Base-by-base conservation (phyloP, 2,113 vertebrate genomes). In the Hippopotamus amphibius region DNA sequence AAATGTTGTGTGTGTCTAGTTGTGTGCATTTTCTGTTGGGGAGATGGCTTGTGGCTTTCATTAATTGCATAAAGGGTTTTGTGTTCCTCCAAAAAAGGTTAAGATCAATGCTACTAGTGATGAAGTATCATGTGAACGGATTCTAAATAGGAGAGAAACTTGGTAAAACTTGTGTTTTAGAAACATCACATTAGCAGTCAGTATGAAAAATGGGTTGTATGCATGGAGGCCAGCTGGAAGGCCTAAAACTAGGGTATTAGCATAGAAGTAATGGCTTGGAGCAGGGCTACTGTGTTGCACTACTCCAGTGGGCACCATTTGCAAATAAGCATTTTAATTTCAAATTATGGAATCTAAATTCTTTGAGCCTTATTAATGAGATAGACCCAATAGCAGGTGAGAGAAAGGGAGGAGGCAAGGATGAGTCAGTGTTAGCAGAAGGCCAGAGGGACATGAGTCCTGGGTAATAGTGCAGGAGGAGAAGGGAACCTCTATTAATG, bases 101-200 rank as follows among this genome's bases (percentile, higher is more conserved):
- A 84, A 92, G 63, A 96, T 16, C 84, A 76, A 13, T 85, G 46
- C 90, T 90, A 28, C 46, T 93, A 59, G 68, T 90, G 68, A 93
- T 28, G 66, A 89, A 91, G 43, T 93, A 21, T 93, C 90, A 92
- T 79, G 53, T 95, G 65, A 95, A 71, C 88, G 28, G 63, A 95
- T 96, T 92, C 72, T 87, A 90, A 95, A 94, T 80, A 93, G 19
- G 77, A 82, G 68, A 96, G 15, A 90, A 90, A 85, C 77, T 95
- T 76, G n/a, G 72, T 83, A 66, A 87, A 90, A 87, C 82, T 86
- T 87, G n/a, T 98, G 77, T 90, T 96, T 97, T 90, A 77, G 65
- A 96, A 88, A 59, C 41, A 95, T 84, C 46, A 68, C 2, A 83
- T 84, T 87, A 87, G 37, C 37, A 94, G 76, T 93, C 81, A 71